Percentiles rank a stretch among this genome's conserved stretches.
Evolutionary conservation across 1,140 invertebrate species (phyloP).

Genomic region (Phymastichus coffea): DNA sequence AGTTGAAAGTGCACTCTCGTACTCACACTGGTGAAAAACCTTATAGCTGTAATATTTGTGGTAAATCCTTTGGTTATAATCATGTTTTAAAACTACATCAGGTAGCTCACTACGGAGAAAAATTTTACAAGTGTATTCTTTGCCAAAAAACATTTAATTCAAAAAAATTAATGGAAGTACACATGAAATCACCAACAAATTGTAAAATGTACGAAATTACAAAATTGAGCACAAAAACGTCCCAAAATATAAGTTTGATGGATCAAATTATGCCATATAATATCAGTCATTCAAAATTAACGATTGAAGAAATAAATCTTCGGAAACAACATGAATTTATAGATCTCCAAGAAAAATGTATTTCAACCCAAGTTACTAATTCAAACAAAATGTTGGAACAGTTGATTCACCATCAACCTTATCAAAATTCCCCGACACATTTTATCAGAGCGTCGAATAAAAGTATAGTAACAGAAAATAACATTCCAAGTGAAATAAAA

Average conservation of each 20-base stretch:
- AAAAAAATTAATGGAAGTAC: slow-evolving; percentile 85
- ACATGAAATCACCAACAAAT: slow-evolving; percentile 86
- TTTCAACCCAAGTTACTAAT: too few relatives aligned
- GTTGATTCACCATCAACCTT: too few relatives aligned
- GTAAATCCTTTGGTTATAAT: slow-evolving; percentile 85
- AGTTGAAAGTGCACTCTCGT: slow-evolving; percentile 83
- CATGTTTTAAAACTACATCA: slow-evolving; percentile 86
- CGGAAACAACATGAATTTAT: slow-evolving; percentile 40
- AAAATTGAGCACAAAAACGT: slow-evolving; percentile 45
- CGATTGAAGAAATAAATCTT: not conserved
- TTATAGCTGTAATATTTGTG: slow-evolving; percentile 73
- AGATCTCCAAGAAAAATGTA: slow-evolving; percentile 48
- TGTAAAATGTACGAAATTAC: slow-evolving; percentile 41
- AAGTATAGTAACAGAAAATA: too few relatives aligned
- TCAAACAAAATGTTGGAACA: too few relatives aligned
- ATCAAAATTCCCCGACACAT: too few relatives aligned
- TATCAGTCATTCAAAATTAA: slow-evolving; percentile 16
- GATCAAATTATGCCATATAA: slow-evolving; percentile 25
- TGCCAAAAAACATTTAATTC: slow-evolving; percentile 87
- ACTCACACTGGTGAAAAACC: slow-evolving; percentile 84
- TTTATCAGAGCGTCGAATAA: too few relatives aligned
- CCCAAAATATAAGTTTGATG: slow-evolving; percentile 44
- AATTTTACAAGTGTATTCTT: slow-evolving; percentile 88
- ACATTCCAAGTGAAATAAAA: too few relatives aligned
- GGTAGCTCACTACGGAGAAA: slow-evolving; percentile 88